Evolutionary conservation across 2,797 vertebrate species (phyloP), one percentile per base, ranked within the genome.

Genomic region (Thripadectes ignobilis): DNA sequence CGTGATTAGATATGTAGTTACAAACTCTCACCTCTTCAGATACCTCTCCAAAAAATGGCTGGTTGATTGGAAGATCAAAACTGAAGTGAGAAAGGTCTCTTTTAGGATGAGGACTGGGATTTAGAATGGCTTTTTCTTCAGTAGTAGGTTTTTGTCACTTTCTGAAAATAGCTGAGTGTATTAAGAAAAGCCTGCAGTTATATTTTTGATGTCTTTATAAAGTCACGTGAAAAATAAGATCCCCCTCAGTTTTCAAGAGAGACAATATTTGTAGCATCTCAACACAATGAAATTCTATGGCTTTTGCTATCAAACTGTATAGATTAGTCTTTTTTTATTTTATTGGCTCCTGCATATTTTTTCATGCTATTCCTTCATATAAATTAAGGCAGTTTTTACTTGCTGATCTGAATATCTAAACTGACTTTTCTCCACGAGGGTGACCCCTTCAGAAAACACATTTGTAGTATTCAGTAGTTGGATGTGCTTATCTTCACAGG

Each of bases 401-500:
- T 85, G 22, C 36, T 83, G 27, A 30, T 87, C 32, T 46, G 52
- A 74, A 5, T 54, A 30, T 23, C 61, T 59, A 38, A 62, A 49
- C 10, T 75, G 63, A 38, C 19, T 86, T 81, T 79, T 57, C 59
- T 81, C 68, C 22, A 14, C 5, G 45, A 43, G 51, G 24, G 12
- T 79, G 20, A 20, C 20, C 45, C 59, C 34, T 73, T 88, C 26
- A 51, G 54, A 36, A 80, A 72, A 32, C 27, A 36, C 3, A 20
- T 5, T 4, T 2, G 0, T n/a, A 84, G 14, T 7, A 26, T 11
- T 58, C 26, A 57, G 1, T 30, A 19, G 11, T 88, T 71, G 26
- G 34, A 26, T 55, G 27, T 58, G 24, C 41, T 45, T 57, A 29
- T 24, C 38, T 69, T 74, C 8, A n/a, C 21, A 51, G 19, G 29